Evolutionary conservation across 2,888 invertebrate genomes (phyloP), one percentile per base, ranked within the genome.

Genomic region (Alloscopus bannaensis): DNA sequence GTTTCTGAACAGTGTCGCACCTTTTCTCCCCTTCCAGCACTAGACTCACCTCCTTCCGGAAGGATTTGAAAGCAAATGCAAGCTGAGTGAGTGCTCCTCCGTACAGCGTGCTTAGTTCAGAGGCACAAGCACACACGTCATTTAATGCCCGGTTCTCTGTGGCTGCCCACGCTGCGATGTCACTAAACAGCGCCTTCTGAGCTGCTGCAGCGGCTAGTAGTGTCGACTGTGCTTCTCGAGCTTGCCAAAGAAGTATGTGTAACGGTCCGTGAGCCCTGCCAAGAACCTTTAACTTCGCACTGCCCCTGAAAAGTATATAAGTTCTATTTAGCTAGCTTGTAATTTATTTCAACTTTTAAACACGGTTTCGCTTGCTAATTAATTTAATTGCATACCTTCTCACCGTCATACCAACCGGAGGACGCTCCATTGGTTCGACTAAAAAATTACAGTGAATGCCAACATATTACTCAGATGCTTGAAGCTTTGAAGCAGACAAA

Each of bases 111-210:
- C 80, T 84, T 20, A 86, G 77, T 68, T 86, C 86, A 6, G 84
- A 71, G 26, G 83, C 82, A 59, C 80, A 81, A 11, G 85, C 78
- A 71, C 84, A 84, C 13, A 86, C 85, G 52, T 86, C 85, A 65
- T 66, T 84, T 16, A 86, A 55, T 18, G 84, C 86, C 47, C 84
- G 71, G 62, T 86, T 86, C 47, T 86, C 86, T 2, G 80, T 45
- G 0, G 85, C 83, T n/a, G 85, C 86, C 86, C 86, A 86, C 8
- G 84, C 81, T 8, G 85, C 86, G 11, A 86, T 78, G 66, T 86
- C 86, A 62, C 73, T 81, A 40, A 86, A 85, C 3, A 86, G 73
- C 0, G 84, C 83, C 42, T 84, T 84, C 31, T 85, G 85, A 64
- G 86, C 84, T 4, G 82, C 69, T 2, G 86, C 85, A 0, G 85